A percentile compares a stretch with the other conserved stretches of the same genome.
Conservation (phyloP, 35 echinoderm and acorn worm species). For the Nesometra sesokonis region DNA sequence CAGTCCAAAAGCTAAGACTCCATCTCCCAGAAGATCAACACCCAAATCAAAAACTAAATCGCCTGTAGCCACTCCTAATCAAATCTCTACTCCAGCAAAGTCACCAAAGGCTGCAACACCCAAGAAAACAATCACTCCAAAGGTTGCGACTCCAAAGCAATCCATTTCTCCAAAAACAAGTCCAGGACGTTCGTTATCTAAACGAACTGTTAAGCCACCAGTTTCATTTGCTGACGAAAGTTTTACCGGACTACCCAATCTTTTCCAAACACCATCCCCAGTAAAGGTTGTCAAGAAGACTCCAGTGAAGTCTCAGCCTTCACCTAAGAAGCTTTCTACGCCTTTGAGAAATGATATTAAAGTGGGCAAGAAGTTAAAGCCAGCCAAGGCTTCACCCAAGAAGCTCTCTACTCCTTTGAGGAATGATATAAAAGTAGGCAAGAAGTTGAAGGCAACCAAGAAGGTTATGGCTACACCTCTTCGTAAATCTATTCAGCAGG, state of each 20-base stretch:
- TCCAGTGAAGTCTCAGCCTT: constrained; percentile 2
- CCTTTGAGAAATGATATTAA: constrained; percentile 47
- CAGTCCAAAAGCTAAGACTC: neutral
- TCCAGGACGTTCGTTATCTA: constrained; percentile 20
- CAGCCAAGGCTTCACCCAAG: constrained; percentile 29
- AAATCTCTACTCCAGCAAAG: constrained; percentile 24
- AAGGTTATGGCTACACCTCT: constrained; percentile 43
- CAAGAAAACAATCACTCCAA: neutral
- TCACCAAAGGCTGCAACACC: constrained; percentile 32
- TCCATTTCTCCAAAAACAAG: neutral
- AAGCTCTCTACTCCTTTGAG: constrained; percentile 48
- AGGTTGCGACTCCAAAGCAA: neutral
- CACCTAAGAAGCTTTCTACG: constrained; percentile 45
- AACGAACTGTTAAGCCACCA: constrained; percentile 41
- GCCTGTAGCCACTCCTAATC: constrained; percentile 33
- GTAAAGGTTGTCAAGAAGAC: constrained; percentile 34
- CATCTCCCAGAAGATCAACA: neutral
- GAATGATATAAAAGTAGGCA: constrained; percentile 36
- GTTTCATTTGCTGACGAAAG: constrained; percentile 65
- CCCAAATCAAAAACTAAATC: constrained; percentile 20
- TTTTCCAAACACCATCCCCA: constrained; percentile 83
- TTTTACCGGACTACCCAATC: constrained; percentile 73
- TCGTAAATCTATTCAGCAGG: neutral
- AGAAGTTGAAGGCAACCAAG: constrained; percentile 11
- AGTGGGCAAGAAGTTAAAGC: neutral